Percentiles rank a stretch among this genome's conserved stretches.
These are phyloP conservation scores for Exephanes ischioxanthus DNA, from an alignment of 2,888 invertebrate species.

Conservation along the genomic window DNA sequence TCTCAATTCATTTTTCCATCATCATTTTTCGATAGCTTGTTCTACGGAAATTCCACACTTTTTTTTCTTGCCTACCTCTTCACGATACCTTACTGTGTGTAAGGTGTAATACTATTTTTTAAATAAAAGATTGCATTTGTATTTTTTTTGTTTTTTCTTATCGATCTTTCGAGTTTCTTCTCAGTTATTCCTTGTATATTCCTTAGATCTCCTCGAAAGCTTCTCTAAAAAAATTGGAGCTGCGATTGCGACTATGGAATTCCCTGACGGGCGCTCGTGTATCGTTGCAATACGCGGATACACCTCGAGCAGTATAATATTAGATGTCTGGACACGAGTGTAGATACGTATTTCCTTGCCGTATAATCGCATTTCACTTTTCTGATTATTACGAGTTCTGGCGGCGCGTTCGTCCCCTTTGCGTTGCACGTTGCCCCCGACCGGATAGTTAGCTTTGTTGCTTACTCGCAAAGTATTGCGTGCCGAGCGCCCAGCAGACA, in stretches of 20 bases:
- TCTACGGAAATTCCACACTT: background rate
- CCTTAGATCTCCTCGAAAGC: background rate
- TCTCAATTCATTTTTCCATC: background rate
- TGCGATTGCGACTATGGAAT: constrained; percentile 21
- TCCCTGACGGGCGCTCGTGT: background rate
- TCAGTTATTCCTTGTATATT: background rate
- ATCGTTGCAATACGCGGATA: constrained; percentile 55
- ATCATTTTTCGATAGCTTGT: background rate
- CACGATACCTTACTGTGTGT: background rate
- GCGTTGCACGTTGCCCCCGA: constrained; percentile 20
- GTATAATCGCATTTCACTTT: constrained; percentile 76
- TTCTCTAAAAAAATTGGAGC: background rate
- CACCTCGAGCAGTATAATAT: constrained; percentile 46
- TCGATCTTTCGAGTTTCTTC: constrained; percentile 2
- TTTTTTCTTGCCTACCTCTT: background rate
- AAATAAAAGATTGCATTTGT: constrained; percentile 6
- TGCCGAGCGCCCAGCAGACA: constrained; percentile 55
- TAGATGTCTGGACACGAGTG: constrained; percentile 49
- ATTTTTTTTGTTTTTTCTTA: background rate
- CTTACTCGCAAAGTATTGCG: constrained; percentile 72
- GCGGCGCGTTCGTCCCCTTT: constrained; percentile 36
- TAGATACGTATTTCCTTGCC: constrained; percentile 54
- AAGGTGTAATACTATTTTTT: background rate
- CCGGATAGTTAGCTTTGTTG: background rate
- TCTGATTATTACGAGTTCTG: constrained; percentile 70